phyloP scores from a whole-genome alignment of 2,888 invertebrate species.

The Epistrophe eligans region DNA sequence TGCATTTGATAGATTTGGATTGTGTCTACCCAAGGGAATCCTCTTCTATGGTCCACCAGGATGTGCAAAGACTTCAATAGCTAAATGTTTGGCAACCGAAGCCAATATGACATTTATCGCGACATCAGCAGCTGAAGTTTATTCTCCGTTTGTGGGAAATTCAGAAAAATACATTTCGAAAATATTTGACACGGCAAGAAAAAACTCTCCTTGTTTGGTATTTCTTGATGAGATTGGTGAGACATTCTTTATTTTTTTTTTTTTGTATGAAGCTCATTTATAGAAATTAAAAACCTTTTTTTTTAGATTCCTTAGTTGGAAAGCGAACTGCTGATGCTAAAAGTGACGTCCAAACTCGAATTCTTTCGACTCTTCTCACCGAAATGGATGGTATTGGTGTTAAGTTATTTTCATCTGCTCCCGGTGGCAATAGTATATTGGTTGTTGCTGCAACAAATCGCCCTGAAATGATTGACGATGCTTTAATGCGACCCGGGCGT shows the following conservation, averaged over 20 bases:
- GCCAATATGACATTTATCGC: constrained; percentile 85
- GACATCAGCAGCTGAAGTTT: constrained; percentile 87
- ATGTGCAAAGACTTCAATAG: constrained; percentile 88
- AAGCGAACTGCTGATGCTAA: constrained; percentile 80
- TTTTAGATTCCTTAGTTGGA: constrained; percentile 85
- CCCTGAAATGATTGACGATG: constrained; percentile 87
- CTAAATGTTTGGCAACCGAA: constrained; percentile 85
- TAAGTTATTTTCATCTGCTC: constrained; percentile 43
- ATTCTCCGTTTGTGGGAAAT: constrained; percentile 88
- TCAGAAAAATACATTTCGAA: constrained; percentile 86
- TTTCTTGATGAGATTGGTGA: constrained; percentile 88
- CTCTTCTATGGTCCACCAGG: constrained; percentile 88
- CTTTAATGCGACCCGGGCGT: constrained; percentile 87
- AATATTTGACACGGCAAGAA: constrained; percentile 86
- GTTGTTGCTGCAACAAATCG: constrained; percentile 88
- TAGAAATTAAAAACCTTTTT: constrained; percentile 1
- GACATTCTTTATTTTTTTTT: constrained; percentile 8
- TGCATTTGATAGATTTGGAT: constrained; percentile 85
- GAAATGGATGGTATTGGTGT: constrained; percentile 88
- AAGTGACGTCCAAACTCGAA: constrained; percentile 85
- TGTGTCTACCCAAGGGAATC: constrained; percentile 86
- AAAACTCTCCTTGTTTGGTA: constrained; percentile 86
- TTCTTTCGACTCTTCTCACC: constrained; percentile 86
- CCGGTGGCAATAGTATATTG: constrained; percentile 82
- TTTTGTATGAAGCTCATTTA: neutral